Conservation (phyloP, 2,797 vertebrate genomes). For the Lemur catta region DNA sequence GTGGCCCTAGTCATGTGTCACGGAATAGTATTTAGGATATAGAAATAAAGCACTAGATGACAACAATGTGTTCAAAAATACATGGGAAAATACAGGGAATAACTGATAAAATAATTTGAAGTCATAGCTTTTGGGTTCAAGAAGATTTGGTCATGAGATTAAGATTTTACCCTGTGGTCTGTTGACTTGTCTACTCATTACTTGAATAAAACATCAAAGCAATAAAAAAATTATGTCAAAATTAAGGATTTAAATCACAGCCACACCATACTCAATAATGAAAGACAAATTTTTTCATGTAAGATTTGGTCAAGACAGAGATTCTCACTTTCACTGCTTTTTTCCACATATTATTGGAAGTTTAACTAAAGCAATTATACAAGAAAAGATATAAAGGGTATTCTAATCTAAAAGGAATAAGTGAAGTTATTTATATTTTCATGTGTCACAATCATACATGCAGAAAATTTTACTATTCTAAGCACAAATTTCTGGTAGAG, state of each 20-base stretch:
- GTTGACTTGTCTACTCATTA: not conserved
- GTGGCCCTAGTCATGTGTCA: not conserved
- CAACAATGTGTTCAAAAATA: not conserved
- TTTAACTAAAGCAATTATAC: not conserved
- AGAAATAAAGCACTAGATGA: not conserved
- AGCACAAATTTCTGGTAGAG: not conserved
- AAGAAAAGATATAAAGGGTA: not conserved
- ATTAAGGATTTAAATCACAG: not conserved
- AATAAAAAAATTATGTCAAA: not conserved
- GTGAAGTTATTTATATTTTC: not conserved
- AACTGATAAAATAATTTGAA: not conserved
- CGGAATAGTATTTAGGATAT: too few relatives aligned
- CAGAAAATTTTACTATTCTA: not conserved
- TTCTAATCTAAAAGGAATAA: not conserved
- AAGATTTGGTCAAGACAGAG: not conserved
- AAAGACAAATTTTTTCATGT: not conserved
- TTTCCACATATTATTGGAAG: not conserved
- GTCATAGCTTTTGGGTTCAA: not conserved
- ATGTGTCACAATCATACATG: not conserved
- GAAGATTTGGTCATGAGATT: not conserved
- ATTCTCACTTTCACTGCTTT: not conserved
- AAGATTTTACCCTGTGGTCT: not conserved
- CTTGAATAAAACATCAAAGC: not conserved
- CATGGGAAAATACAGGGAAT: not conserved
- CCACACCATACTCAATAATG: not conserved